Base-by-base conservation (phyloP, 2,888 invertebrate genomes). In the Acleris laterana region DNA sequence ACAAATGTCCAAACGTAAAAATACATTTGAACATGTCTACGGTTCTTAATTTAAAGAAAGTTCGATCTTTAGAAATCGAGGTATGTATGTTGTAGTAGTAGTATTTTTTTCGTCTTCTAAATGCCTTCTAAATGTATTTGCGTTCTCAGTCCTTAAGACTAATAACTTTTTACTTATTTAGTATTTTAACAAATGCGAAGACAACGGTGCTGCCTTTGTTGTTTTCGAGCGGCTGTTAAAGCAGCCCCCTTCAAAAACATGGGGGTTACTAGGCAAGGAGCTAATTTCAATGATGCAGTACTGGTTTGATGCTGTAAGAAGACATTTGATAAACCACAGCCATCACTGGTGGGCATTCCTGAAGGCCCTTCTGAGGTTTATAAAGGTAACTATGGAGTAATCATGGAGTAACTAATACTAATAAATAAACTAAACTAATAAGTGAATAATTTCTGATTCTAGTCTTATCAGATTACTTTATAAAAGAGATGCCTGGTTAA, bases 271-370 rank as follows among this genome's bases (percentile, higher is more conserved):
- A 3, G 83, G 84, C 5, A 84, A 82, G 59, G 87, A 90, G 49
- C 51, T 90, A 22, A 76, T 88, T 11, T 71, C 62, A 5, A 60
- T 86, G 16, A 69, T 90, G 22, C 81, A 85, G 62, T 90, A 85
- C 72, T 90, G 90, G 90, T 73, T 90, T 0, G 83, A 86, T 50
- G 84, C 84, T 46, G 62, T 88, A 11, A 78, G 83, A 32, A 87
- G 84, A 65, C 82, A 87, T 69, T 73, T 88, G 16, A 80, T 86
- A 22, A 71, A 72, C 22, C 80, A 84, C 51, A 83, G 77, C 62
- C 69, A 60, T 2, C 73, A 78, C 58, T 90, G 89, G 90, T 90
- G 90, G 90, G 75, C 64, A 5, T 90, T 90, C 73, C 63, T 89
- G 50, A 82, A 79, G 48, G 32, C 75, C 2, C 68, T 90, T 11